phyloP scores from a whole-genome alignment of 2,888 invertebrate species.

The Drosophila mercatorum region DNA sequence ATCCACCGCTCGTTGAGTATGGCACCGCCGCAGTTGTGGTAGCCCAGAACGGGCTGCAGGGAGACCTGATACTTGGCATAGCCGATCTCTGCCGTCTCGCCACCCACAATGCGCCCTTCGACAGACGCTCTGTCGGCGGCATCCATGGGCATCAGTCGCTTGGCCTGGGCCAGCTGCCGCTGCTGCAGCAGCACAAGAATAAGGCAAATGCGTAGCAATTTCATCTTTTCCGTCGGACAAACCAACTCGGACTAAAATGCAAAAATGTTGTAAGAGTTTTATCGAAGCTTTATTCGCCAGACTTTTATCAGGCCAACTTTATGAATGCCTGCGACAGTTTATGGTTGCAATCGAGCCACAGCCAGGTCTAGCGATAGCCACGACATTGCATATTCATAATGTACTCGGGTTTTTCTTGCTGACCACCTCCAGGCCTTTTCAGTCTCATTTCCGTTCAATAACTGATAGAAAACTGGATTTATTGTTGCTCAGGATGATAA shows the following conservation, averaged over 20 bases:
- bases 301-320: conserved; percentile 33
- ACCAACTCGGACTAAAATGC: conserved; percentile 34
- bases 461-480: neutral
- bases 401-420: neutral
- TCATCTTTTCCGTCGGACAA: conserved; percentile 44
- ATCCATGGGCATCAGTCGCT: conserved; percentile 32
- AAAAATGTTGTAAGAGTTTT: conserved; percentile 20
- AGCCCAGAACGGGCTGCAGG: conserved; percentile 57
- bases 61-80: conserved; percentile 81
- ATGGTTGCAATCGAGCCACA: conserved; percentile 16
- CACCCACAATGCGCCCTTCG: conserved; percentile 63
- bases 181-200: conserved; percentile 34
- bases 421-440: neutral
- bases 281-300: conserved; percentile 3
- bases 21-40: conserved; percentile 80
- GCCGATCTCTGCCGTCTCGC: conserved; percentile 62
- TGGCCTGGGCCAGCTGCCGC: conserved; percentile 25
- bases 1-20: conserved; percentile 72
- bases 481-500: neutral
- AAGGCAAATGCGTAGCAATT: conserved; percentile 32
- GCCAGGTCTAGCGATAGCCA: conserved; percentile 19
- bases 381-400: neutral
- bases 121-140: neutral
- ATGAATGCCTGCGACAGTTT: conserved; percentile 27
- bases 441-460: neutral